Base-by-base conservation (phyloP, 1,140 invertebrate species). In the Drosophila oshimai region DNA sequence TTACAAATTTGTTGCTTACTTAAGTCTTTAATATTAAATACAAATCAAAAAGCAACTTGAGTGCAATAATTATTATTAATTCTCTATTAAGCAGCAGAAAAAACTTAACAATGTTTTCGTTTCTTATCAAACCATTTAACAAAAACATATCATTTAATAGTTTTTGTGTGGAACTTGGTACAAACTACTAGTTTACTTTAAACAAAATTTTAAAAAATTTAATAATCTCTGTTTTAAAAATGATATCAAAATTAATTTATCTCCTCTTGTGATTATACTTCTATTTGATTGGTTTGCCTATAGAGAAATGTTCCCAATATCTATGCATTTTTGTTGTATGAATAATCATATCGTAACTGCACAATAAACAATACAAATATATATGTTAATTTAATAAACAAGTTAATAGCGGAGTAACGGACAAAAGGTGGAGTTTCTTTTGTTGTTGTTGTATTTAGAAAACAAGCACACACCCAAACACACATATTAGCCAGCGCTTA, bases 31-130 rank as follows among this genome's bases (percentile, higher is more conserved):
- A 54, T 64, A 79, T 42, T 28, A 42, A 77, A 78, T 22, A 33
- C 26, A 74, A 87, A 86, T 87, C 81, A 87, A 87, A 81, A 72
- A 45, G 72, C 60, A 86, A 86, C 47, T 55, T 53, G 60, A 76
- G 81, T 87, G 81, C 81, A 87, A 87, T 87, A 87, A 81, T 71
- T 87, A 81, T 67, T 74, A 81, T 42, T 80, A 84, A 71, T 62
- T 62, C 45, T 26, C 44, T 45, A 20, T 34, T 81, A 78, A 58
- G 58, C 54, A 70, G 62, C 73, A 53, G 42, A 10, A 15, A 33
- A 44, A 58, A 39, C 18, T 28, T 37, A 26, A 62, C 15, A 18
- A 22, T 13, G 22, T 65, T 24, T 29, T 22, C 13, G 31, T 64
- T 31, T 60, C 9, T 20, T 34, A 10, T 31, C 33, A 20, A 36